Evolutionary conservation across 2,888 invertebrate species (phyloP).

Genomic region (Mythimna ferrago): DNA sequence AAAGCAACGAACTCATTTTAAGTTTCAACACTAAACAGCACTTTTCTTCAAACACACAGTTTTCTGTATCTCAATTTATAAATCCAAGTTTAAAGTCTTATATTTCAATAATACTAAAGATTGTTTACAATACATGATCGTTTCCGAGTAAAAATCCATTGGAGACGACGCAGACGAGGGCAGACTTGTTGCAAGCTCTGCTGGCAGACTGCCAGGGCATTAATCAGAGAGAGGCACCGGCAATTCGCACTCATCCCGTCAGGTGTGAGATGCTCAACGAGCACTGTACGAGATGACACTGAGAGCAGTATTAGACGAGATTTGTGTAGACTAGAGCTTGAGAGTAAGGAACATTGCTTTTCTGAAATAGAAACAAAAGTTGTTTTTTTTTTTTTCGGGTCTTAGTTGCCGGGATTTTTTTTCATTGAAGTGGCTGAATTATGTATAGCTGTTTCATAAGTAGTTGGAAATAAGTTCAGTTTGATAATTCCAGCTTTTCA

Average conservation of each 20-base stretch:
- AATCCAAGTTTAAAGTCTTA: slow-evolving; percentile 28
- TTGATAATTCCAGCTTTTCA: background rate
- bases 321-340: slow-evolving; percentile 32
- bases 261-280: slow-evolving; percentile 57
- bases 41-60: background rate
- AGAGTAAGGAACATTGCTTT: slow-evolving; percentile 12
- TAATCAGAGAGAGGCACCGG: slow-evolving; percentile 76
- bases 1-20: background rate
- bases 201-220: slow-evolving; percentile 75
- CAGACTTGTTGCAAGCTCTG: slow-evolving; percentile 71
- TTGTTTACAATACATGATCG: slow-evolving; percentile 60
- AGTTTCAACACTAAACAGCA: slow-evolving; percentile 1
- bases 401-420: background rate
- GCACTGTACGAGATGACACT: slow-evolving; percentile 60
- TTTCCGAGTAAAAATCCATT: slow-evolving; percentile 54
- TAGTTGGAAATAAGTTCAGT: background rate
- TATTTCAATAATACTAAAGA: slow-evolving; percentile 41
- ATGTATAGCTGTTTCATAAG: too few species aligned
- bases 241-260: slow-evolving; percentile 70
- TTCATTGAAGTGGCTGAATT: background rate
- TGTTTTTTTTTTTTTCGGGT: background rate
- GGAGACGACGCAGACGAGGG: slow-evolving; percentile 50
- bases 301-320: slow-evolving; percentile 42
- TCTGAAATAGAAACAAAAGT: background rate
- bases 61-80: slow-evolving; percentile 13